phyloP scores from a whole-genome alignment of 2,113 vertebrate genomes.

The Silurus asotus region DNA sequence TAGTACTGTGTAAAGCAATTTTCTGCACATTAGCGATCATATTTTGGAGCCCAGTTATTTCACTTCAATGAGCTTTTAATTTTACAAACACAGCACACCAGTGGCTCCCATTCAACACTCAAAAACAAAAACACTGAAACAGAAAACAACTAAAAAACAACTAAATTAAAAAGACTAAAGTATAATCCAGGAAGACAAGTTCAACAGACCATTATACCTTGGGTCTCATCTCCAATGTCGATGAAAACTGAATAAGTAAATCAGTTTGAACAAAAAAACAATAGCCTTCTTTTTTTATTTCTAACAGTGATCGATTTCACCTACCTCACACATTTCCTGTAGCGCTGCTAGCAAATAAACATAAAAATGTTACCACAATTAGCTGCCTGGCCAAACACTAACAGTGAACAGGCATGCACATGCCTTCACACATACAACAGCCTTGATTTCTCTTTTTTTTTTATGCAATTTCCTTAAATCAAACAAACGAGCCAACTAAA shows the following conservation, averaged over 20 bases:
- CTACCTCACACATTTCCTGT: not conserved
- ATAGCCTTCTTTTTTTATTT: not conserved
- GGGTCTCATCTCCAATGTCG: not conserved
- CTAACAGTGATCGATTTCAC: not conserved
- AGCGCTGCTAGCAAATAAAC: not conserved
- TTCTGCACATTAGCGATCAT: too few species aligned
- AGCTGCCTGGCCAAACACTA: not conserved
- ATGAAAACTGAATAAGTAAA: not conserved
- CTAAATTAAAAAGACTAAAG: not conserved
- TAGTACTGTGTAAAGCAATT: not conserved
- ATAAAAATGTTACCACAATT: not conserved
- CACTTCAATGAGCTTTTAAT: not conserved
- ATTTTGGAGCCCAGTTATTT: not conserved
- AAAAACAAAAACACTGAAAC: not conserved
- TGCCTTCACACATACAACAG: not conserved
- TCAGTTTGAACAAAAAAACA: not conserved
- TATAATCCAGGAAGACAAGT: not conserved
- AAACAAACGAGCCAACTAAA: too few species aligned
- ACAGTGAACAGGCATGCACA: not conserved
- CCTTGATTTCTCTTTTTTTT: not conserved
- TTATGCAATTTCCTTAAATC: not conserved
- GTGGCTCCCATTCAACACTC: not conserved
- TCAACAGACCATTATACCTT: not conserved
- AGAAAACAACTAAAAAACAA: not conserved
- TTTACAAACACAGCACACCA: too few species aligned